These are phyloP conservation scores for Squalus acanthias DNA, from an alignment of 2,797 vertebrate species.

Conservation along the genomic window DNA sequence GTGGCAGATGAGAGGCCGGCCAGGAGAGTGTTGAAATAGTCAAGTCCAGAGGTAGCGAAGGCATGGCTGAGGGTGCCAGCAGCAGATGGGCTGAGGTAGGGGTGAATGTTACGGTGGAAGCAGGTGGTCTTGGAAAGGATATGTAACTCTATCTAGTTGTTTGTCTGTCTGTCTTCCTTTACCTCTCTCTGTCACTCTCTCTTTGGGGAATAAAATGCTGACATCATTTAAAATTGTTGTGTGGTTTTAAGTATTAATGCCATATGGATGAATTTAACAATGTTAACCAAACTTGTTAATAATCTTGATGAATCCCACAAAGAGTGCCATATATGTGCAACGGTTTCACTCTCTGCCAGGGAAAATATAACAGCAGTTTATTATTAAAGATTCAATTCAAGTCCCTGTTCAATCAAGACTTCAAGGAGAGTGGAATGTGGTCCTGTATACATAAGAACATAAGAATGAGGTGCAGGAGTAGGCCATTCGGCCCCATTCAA, in stretches of 20 bases:
- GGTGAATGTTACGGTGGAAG: neutral
- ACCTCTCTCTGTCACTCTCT: neutral
- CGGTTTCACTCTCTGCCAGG: neutral
- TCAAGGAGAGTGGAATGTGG: neutral
- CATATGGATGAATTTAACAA: conserved; percentile 10
- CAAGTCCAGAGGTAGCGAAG: neutral
- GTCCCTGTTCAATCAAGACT: neutral
- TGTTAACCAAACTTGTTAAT: neutral
- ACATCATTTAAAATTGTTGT: no score
- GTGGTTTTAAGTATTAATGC: neutral
- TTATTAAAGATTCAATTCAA: neutral
- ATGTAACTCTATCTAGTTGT: neutral
- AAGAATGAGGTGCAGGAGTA: no score
- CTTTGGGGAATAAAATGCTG: neutral
- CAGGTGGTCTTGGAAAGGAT: neutral
- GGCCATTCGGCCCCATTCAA: no score
- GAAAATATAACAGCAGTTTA: neutral
- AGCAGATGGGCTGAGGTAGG: neutral
- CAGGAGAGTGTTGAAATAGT: no score
- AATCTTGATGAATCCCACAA: neutral
- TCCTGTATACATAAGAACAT: neutral
- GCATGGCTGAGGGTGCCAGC: neutral
- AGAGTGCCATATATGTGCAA: neutral
- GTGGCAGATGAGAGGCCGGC: no score
- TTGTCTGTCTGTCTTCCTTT: neutral